Conservation (phyloP, 2,797 vertebrate genomes). For the Cyprinella venusta region DNA sequence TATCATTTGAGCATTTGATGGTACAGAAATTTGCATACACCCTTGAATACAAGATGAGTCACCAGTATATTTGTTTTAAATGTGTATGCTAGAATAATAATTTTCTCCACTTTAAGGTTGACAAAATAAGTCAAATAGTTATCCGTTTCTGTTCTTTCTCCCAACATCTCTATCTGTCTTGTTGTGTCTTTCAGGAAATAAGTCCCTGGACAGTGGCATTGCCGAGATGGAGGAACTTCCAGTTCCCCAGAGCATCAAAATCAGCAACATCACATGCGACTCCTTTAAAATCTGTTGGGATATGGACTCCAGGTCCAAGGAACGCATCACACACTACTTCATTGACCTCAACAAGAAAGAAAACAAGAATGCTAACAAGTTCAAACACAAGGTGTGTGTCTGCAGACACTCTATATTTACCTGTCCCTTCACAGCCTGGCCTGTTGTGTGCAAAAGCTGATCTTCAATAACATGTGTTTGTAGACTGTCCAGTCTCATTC, state of each 20-base stretch:
- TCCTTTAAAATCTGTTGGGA: constrained; percentile 99
- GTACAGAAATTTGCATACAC: background rate
- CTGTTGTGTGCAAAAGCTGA: background rate
- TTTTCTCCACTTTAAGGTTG: background rate
- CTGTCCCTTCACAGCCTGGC: background rate
- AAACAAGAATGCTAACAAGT: constrained; percentile 99
- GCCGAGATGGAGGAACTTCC: constrained; percentile 97
- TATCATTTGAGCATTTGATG: background rate
- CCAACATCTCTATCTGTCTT: background rate
- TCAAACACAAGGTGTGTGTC: constrained; percentile 95
- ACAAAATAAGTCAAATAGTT: background rate
- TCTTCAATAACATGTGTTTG: background rate
- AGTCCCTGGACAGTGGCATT: constrained; percentile 95
- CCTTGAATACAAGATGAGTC: background rate
- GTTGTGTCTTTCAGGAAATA: constrained; percentile 77
- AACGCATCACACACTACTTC: constrained; percentile 98
- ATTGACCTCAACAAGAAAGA: constrained; percentile 99
- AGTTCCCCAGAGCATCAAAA: constrained; percentile 97
- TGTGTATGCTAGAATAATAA: background rate
- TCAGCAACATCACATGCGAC: constrained; percentile 99
- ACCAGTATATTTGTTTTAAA: background rate
- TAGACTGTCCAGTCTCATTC: background rate
- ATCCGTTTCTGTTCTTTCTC: constrained; percentile 1
- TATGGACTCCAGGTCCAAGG: constrained; percentile 94
- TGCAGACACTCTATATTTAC: background rate